A percentile compares a stretch with the other conserved stretches of the same genome.
Conservation (phyloP, 2,797 vertebrate genomes). For the Urocyon cinereoargenteus region DNA sequence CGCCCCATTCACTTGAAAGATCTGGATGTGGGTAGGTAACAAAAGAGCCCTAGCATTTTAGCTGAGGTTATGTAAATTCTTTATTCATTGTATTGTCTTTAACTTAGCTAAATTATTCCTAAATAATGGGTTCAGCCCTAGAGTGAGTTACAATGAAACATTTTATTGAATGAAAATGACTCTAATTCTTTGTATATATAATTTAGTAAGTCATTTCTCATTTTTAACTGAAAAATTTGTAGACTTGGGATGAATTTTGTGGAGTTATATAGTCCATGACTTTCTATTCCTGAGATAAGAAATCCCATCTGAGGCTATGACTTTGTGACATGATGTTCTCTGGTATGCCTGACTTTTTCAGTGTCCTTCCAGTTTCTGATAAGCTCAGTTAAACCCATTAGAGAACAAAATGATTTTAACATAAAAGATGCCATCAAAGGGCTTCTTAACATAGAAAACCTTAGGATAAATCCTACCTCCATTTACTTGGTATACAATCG, state of each 20-base stretch:
- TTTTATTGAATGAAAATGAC: constrained; percentile 49
- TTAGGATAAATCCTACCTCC: not conserved
- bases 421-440: not conserved
- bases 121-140: constrained; percentile 41
- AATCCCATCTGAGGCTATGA: not conserved
- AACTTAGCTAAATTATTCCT: constrained; percentile 37
- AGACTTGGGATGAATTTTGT: not conserved
- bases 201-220: not conserved
- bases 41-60: not conserved
- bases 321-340: not conserved
- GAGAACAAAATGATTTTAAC: not conserved
- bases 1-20: not conserved
- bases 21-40: not conserved
- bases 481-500: not conserved
- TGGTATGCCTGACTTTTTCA: not conserved
- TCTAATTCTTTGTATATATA: not conserved
- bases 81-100: not conserved
- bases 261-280: not conserved
- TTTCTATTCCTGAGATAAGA: not conserved
- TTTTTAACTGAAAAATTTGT: constrained; percentile 38
- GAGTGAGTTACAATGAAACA: constrained; percentile 37
- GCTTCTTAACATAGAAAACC: not conserved
- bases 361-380: not conserved
- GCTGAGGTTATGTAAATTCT: not conserved
- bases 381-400: not conserved